These are phyloP conservation scores for Drosophila greeni DNA, from an alignment of 2,888 invertebrate genomes.

Conservation along the genomic window DNA sequence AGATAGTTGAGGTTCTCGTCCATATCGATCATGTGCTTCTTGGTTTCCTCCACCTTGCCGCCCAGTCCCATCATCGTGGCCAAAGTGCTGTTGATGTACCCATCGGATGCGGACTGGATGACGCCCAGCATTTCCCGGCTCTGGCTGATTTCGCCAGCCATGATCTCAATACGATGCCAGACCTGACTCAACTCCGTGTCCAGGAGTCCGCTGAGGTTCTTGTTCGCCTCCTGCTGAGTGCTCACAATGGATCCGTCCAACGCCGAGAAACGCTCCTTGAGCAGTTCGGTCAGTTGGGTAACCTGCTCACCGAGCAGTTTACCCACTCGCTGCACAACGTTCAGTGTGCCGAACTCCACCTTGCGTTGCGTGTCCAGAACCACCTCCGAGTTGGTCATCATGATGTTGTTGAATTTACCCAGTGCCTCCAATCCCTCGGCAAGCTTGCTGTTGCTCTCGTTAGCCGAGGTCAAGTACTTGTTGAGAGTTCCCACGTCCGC, in stretches of 20 bases:
- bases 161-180: conserved; percentile 93
- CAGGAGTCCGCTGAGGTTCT: conserved; percentile 87
- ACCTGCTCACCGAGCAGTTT: conserved; percentile 84
- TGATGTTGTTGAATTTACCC: conserved; percentile 86
- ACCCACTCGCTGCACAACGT: conserved; percentile 87
- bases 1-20: conserved; percentile 90
- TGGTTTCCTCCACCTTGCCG: conserved; percentile 88
- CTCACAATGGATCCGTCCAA: conserved; percentile 85
- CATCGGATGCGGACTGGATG: conserved; percentile 86
- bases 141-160: conserved; percentile 89
- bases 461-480: conserved; percentile 81
- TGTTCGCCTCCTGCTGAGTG: conserved; percentile 85
- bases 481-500: conserved; percentile 81
- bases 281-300: conserved; percentile 83
- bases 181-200: conserved; percentile 91
- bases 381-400: conserved; percentile 90
- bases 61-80: conserved; percentile 88
- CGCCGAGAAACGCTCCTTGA: conserved; percentile 84
- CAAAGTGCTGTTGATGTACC: conserved; percentile 88
- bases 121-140: conserved; percentile 87
- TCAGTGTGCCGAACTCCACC: conserved; percentile 90
- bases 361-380: conserved; percentile 90
- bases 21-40: conserved; percentile 86
- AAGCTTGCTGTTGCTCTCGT: conserved; percentile 81
- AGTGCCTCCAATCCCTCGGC: conserved; percentile 81